phyloP scores from a whole-genome alignment of 2,888 invertebrate species.

The Suillia variegata region DNA sequence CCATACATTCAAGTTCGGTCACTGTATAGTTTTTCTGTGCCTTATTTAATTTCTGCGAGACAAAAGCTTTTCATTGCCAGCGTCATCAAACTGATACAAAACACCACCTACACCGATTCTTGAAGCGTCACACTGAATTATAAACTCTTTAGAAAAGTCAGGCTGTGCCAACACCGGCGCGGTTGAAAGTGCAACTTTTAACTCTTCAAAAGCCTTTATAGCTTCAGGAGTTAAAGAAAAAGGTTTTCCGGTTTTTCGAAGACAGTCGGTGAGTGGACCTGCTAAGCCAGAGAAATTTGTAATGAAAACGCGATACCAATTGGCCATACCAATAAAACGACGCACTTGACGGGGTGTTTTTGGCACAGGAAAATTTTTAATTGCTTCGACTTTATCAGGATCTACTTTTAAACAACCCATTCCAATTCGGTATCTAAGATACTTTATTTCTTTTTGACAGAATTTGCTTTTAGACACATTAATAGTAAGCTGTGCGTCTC shows the following conservation, averaged over 20 bases:
- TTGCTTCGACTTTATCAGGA: not conserved
- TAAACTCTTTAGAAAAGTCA: not conserved
- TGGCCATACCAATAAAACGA: not conserved
- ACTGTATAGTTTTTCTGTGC: not conserved
- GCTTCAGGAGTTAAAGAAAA: constrained; percentile 1
- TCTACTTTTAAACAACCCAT: constrained; percentile 5
- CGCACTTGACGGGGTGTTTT: too few species aligned
- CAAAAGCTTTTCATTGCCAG: constrained; percentile 9
- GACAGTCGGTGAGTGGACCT: constrained; percentile 8
- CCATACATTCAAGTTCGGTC: not conserved
- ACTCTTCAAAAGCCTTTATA: constrained; percentile 1
- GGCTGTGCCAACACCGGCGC: constrained; percentile 14
- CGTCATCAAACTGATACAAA: constrained; percentile 7
- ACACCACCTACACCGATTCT: constrained; percentile 11
- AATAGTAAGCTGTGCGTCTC: constrained; percentile 4
- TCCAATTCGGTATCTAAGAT: constrained; percentile 4
- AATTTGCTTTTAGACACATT: constrained; percentile 10
- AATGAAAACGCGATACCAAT: constrained; percentile 8
- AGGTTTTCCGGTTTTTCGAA: not conserved
- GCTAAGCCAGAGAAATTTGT: constrained; percentile 7
- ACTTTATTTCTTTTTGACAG: constrained; percentile 5
- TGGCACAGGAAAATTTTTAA: too few species aligned
- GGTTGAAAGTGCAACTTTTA: constrained; percentile 6
- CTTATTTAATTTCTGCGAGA: constrained; percentile 17
- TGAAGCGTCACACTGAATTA: constrained; percentile 16